Percentiles rank a stretch among this genome's conserved stretches.
Conservation (phyloP, 2,113 vertebrate species). For the Lota lota region DNA sequence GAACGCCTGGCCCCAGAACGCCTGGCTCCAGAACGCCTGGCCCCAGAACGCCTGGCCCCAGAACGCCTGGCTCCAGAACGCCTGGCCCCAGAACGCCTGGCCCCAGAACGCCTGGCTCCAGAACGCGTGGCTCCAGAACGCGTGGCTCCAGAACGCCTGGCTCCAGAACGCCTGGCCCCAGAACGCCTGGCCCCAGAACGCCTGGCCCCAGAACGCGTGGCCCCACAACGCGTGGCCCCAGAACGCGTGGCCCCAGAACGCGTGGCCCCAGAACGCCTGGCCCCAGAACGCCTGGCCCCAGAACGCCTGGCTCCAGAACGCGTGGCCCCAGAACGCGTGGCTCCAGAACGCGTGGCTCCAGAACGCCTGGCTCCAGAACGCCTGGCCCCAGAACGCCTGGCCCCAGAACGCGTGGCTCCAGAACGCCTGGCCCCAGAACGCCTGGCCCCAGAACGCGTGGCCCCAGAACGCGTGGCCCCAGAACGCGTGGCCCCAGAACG, state of each 20-base stretch:
- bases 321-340: no score
- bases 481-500: no score
- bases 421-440: slow-evolving; percentile 30
- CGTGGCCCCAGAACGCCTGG: slow-evolving; percentile 30
- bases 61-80: no score
- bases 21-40: no score
- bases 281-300: slow-evolving; percentile 19
- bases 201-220: slow-evolving; percentile 20
- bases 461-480: slow-evolving; percentile 13
- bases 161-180: slow-evolving; percentile 13
- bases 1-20: no score
- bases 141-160: no score
- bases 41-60: no score
- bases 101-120: slow-evolving; percentile 27
- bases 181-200: slow-evolving; percentile 28
- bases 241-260: no score
- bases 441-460: slow-evolving; percentile 25
- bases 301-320: slow-evolving; percentile 6
- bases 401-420: no score
- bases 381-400: slow-evolving; percentile 20
- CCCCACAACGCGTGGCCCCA: no score
- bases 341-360: no score
- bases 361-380: slow-evolving; percentile 28
- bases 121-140: slow-evolving; percentile 26
- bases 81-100: background rate